phyloP scores from a whole-genome alignment of 1,140 invertebrate species.

The Zaprionus vittiger region DNA sequence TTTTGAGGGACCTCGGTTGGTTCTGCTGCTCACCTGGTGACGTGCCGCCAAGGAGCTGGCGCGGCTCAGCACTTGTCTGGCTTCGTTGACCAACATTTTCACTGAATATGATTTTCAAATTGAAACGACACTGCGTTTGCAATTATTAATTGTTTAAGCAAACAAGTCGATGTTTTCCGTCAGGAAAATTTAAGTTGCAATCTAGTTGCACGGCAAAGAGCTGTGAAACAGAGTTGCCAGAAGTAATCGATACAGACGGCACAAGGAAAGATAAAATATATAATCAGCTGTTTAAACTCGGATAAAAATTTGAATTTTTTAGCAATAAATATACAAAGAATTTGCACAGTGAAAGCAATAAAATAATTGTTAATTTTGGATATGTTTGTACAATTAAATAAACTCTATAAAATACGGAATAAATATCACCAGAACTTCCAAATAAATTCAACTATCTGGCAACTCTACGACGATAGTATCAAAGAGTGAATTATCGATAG shows the following conservation, averaged over 20 bases:
- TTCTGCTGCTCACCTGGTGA: conserved; percentile 67
- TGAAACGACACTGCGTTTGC: conserved; percentile 84
- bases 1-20: background rate
- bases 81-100: conserved; percentile 78
- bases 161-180: conserved; percentile 42
- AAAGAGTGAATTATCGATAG: background rate
- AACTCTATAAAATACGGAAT: background rate
- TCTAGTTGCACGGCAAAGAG: conserved; percentile 49
- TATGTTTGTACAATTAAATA: background rate
- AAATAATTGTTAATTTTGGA: no score
- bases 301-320: conserved; percentile 1
- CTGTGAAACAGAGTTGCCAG: conserved; percentile 32
- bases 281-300: background rate
- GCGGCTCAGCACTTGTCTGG: conserved; percentile 70
- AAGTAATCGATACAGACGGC: background rate
- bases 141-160: conserved; percentile 58
- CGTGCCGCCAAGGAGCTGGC: conserved; percentile 69
- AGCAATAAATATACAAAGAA: no score
- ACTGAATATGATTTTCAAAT: conserved; percentile 45
- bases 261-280: background rate
- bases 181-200: conserved; percentile 53
- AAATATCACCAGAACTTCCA: background rate
- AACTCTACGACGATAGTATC: background rate
- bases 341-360: no score
- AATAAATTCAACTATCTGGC: background rate